phyloP scores from a whole-genome alignment of 2,113 vertebrate species.

The Apeltes quadracus region DNA sequence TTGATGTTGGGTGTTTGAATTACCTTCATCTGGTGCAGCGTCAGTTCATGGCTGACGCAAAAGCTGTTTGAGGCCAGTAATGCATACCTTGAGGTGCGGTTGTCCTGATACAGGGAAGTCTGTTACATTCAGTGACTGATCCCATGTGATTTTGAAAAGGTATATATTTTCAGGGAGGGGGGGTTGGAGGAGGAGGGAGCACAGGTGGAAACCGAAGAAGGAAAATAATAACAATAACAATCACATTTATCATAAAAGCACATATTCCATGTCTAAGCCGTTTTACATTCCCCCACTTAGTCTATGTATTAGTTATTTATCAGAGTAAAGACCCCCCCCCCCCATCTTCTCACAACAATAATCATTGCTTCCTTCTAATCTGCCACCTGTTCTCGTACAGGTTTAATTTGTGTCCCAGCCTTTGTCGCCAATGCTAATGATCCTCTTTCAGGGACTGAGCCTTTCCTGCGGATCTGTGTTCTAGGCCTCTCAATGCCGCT shows the following conservation, averaged over 20 bases:
- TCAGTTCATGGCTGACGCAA: constrained; percentile 30
- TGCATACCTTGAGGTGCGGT: constrained; percentile 7
- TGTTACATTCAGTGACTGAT: constrained; percentile 2
- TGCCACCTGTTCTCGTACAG: constrained; percentile 58
- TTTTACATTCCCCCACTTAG: background rate
- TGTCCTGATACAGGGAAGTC: constrained; percentile 7
- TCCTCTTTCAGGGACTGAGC: constrained; percentile 61
- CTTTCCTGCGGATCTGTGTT: constrained; percentile 45
- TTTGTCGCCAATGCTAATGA: constrained; percentile 72
- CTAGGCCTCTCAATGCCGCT: constrained; percentile 43
- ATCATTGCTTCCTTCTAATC: constrained; percentile 58
- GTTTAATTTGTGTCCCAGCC: constrained; percentile 65
- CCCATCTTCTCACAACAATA: constrained; percentile 51
- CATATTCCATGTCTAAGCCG: constrained; percentile 6
- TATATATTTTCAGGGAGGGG: constrained; percentile 35
- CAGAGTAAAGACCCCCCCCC: constrained; percentile 45
- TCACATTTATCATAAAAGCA: constrained; percentile 7
- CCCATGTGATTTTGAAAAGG: constrained; percentile 9
- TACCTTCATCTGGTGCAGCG: background rate
- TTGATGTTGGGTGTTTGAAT: constrained; percentile 49
- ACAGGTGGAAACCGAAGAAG: background rate
- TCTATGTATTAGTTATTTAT: constrained; percentile 46
- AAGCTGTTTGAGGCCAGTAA: background rate
- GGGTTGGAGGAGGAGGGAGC: background rate
- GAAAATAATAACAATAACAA: background rate